Percentiles rank a stretch among this genome's conserved stretches.
phyloP scores from a whole-genome alignment of 2,797 vertebrate species.

The Melanotaenia nigrans region DNA sequence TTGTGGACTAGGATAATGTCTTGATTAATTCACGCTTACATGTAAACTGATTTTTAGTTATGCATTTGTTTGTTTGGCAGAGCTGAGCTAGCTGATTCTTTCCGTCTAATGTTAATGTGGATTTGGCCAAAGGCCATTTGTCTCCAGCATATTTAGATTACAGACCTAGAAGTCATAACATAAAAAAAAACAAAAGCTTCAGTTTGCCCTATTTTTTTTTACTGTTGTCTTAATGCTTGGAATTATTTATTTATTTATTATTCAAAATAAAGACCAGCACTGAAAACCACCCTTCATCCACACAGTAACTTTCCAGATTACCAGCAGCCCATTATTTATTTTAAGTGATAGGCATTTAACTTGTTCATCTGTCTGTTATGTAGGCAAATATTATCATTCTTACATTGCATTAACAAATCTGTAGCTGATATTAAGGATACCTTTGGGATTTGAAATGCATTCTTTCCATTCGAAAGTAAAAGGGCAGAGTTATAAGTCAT shows the following conservation, averaged over 20 bases:
- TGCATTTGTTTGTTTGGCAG: neutral
- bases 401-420: neutral
- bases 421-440: neutral
- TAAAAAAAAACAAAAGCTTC: neutral
- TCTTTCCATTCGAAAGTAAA: slow-evolving; percentile 4
- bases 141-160: neutral
- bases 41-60: neutral
- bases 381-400: neutral
- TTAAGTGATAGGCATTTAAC: neutral
- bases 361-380: neutral
- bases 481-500: neutral
- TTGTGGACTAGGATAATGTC: neutral
- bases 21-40: neutral
- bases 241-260: neutral
- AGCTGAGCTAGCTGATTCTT: neutral
- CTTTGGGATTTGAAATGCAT: neutral
- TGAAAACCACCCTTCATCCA: neutral
- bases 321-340: neutral
- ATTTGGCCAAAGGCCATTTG: neutral
- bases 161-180: neutral
- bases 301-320: neutral
- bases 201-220: neutral
- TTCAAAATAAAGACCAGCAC: neutral
- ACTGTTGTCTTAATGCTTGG: neutral
- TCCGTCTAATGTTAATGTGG: neutral